These are phyloP conservation scores for Matsumyia berberina DNA, from an alignment of 2,888 invertebrate species.

Conservation along the genomic window DNA sequence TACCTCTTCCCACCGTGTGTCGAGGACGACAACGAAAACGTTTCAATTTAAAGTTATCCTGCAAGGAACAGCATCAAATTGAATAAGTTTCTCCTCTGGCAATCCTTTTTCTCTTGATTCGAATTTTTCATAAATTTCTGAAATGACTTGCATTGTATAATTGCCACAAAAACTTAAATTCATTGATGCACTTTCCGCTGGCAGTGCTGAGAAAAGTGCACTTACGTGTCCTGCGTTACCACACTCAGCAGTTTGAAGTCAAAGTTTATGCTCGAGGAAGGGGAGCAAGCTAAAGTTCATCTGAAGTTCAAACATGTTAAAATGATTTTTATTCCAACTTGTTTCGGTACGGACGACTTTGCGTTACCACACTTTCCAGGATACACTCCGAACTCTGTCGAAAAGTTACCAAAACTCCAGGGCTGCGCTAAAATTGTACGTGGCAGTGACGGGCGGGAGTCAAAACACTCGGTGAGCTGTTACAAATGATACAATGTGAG, in stretches of 20 bases:
- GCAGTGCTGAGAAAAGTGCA: slow-evolving; percentile 41
- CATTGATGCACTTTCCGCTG: slow-evolving; percentile 65
- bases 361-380: slow-evolving; percentile 36
- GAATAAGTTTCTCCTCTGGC: slow-evolving; percentile 60
- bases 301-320: slow-evolving; percentile 73
- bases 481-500: slow-evolving; percentile 76
- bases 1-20: slow-evolving; percentile 2
- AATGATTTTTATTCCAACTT: slow-evolving; percentile 67
- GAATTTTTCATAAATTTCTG: slow-evolving; percentile 67
- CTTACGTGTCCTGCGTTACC: slow-evolving; percentile 51
- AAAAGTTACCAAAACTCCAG: slow-evolving; percentile 47
- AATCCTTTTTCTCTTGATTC: slow-evolving; percentile 23
- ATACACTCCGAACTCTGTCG: background rate
- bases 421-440: slow-evolving; percentile 53
- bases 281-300: slow-evolving; percentile 64
- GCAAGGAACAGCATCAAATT: slow-evolving; percentile 56
- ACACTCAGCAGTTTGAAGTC: slow-evolving; percentile 43
- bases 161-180: slow-evolving; percentile 70
- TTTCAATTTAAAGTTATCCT: slow-evolving; percentile 70
- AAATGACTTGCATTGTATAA: slow-evolving; percentile 74
- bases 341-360: slow-evolving; percentile 61
- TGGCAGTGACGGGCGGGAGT: slow-evolving; percentile 34
- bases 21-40: slow-evolving; percentile 32
- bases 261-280: slow-evolving; percentile 34
- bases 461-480: slow-evolving; percentile 44